Percentiles rank a stretch among this genome's conserved stretches.
phyloP scores from a whole-genome alignment of 2,797 vertebrate genomes.

The Cryptoprocta ferox region DNA sequence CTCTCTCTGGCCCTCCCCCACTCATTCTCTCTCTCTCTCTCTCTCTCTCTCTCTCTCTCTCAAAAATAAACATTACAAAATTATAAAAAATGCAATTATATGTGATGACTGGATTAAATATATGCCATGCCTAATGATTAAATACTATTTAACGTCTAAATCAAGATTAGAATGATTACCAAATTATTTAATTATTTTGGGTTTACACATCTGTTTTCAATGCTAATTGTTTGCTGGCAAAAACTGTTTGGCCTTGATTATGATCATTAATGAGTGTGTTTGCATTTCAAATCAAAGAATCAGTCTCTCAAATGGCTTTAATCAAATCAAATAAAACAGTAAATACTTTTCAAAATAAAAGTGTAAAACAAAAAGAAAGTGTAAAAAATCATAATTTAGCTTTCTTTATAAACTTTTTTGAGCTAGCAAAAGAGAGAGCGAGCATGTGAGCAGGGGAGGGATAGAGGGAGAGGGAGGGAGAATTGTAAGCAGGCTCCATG shows the following conservation, averaged over 20 bases:
- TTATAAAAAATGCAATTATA: slow-evolving; percentile 50
- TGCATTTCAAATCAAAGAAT: slow-evolving; percentile 65
- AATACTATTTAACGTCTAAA: slow-evolving; percentile 54
- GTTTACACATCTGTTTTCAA: slow-evolving; percentile 57
- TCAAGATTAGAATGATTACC: slow-evolving; percentile 45
- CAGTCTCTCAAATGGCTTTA: slow-evolving; percentile 45
- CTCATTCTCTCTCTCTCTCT: no score
- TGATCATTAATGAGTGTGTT: slow-evolving; percentile 62
- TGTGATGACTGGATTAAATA: slow-evolving; percentile 57
- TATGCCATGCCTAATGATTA: neutral
- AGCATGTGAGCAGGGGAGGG: no score
- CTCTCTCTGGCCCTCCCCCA: no score
- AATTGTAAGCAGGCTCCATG: no score
- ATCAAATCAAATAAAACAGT: slow-evolving; percentile 50
- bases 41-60: no score
- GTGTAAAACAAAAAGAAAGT: slow-evolving; percentile 41
- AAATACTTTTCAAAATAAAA: slow-evolving; percentile 56
- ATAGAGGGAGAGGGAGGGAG: no score
- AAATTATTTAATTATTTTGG: slow-evolving; percentile 63
- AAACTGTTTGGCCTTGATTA: slow-evolving; percentile 59
- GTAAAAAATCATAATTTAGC: neutral
- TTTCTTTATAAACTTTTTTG: no score
- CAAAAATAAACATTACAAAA: no score
- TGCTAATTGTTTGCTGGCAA: slow-evolving; percentile 53
- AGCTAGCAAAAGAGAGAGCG: no score